These are phyloP conservation scores for Suncus etruscus DNA, from an alignment of 2,113 vertebrate genomes.

Conservation along the genomic window DNA sequence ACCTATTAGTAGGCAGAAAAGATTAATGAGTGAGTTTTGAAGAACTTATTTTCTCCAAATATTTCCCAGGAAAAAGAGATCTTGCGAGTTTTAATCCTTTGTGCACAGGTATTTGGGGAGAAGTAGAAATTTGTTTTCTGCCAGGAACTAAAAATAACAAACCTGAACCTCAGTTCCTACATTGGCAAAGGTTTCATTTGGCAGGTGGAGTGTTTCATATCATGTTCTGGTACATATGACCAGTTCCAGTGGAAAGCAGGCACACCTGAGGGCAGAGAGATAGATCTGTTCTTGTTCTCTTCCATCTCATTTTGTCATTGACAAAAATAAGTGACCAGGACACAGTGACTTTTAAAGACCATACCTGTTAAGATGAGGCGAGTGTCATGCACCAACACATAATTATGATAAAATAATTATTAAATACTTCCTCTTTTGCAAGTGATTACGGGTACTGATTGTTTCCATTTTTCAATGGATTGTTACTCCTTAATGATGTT, in stretches of 20 bases:
- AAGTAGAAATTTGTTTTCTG: not conserved
- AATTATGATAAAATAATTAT: not conserved
- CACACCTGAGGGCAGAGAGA: conserved; percentile 50
- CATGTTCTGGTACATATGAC: conserved; percentile 14
- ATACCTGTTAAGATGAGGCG: not conserved
- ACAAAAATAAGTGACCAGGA: not conserved
- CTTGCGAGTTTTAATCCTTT: conserved; percentile 23
- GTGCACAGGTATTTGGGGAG: not conserved
- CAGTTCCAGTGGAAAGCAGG: conserved; percentile 12
- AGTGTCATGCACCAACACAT: not conserved
- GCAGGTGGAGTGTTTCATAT: not conserved
- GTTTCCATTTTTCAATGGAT: conserved; percentile 1
- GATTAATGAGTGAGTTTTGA: not conserved
- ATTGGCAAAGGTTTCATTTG: not conserved
- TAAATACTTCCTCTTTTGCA: conserved; percentile 22
- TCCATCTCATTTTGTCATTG: not conserved
- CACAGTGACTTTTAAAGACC: conserved; percentile 11
- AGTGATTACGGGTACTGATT: not conserved
- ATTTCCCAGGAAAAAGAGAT: conserved; percentile 19
- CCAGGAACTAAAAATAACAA: not conserved
- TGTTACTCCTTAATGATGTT: conserved; percentile 6
- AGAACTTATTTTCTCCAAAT: not conserved
- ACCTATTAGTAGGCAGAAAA: not conserved
- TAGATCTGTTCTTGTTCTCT: conserved; percentile 22
- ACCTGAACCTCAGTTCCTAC: not conserved